Evolutionary conservation across 1,140 invertebrate genomes (phyloP).

Genomic region (Drosophila dunni): DNA sequence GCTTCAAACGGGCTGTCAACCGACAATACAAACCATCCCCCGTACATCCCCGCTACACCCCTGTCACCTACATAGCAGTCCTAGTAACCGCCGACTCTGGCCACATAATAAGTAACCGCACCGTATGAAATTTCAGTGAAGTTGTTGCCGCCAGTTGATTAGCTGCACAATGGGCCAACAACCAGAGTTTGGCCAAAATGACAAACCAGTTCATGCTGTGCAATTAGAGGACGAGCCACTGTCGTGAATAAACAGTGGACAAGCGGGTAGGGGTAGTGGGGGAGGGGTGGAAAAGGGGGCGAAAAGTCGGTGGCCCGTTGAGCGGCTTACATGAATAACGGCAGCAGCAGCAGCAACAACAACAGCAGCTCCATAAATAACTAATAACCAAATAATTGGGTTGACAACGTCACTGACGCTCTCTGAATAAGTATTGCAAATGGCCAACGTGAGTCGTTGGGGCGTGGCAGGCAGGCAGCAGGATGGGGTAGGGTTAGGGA

Average conservation of each 20-base stretch:
- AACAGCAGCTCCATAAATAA: slow-evolving; percentile 41
- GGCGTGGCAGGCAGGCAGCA: no score
- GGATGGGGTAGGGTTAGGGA: neutral
- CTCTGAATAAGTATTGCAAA: slow-evolving; percentile 38
- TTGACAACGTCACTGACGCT: slow-evolving; percentile 40
- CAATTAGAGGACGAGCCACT: slow-evolving; percentile 30
- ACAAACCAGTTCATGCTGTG: slow-evolving; percentile 39
- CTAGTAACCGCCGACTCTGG: neutral
- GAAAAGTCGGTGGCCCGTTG: slow-evolving; percentile 8
- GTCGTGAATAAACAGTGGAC: neutral
- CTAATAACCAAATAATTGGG: slow-evolving; percentile 59
- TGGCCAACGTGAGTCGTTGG: neutral
- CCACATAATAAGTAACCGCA: slow-evolving; percentile 29
- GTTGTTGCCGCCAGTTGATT: slow-evolving; percentile 52
- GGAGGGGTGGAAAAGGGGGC: no score
- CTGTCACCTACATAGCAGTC: neutral
- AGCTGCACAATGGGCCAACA: slow-evolving; percentile 47
- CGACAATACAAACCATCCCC: neutral
- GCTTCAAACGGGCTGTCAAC: slow-evolving; percentile 1
- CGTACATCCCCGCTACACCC: no score
- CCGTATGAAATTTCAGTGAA: slow-evolving; percentile 43
- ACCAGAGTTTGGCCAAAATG: slow-evolving; percentile 25
- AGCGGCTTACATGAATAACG: slow-evolving; percentile 40
- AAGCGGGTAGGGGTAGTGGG: neutral
- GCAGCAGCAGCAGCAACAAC: neutral